Evolutionary conservation across 1,140 invertebrate species (phyloP), one percentile per base, ranked within the genome.

Genomic region (Drosophila subpulchrella): DNA sequence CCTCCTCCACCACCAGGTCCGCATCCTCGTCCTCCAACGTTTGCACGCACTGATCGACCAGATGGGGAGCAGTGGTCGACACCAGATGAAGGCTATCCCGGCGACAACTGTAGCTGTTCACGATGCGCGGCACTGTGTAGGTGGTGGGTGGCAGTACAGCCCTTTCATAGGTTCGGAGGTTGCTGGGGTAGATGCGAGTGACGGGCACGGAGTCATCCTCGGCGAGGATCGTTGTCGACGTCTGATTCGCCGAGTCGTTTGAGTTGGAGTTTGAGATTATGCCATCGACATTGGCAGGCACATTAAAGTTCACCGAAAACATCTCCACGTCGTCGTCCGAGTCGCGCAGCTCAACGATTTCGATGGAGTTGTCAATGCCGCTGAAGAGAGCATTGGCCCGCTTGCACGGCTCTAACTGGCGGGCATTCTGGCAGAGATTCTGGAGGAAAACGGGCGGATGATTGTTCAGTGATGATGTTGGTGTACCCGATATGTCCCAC

Each of bases 291-390:
- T 75, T 83, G 12, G 83, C 84, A 17, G 82, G 83, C 48, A 86
- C 82, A 70, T 78, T 86, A 2, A 86, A 86, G 20, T 86, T 73
- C 0, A 86, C 59, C 0, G 84, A 88, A 50, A 86, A 86, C 82
- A 86, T 86, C 48, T 86, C 82, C 62, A 79, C 57, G n/a, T 86
- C 82, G 15, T 86, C 82, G 24, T 86, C 82, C 17, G 82, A 86
- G 24, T 86, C 83, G 17, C 79, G 78, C 13, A 86, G 32, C 47
- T 86, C 83, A 0, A 86, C 83, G 15, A 86, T 85, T 24, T 86
- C 82, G 6, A 70, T 39, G 1, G 66, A 38, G 27, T 38, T 82
- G 20, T 86, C 82, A 30, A 86, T 88, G 44, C 82, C 79, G 15
- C 75, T 86, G 7, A 88, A 88, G n/a, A 86, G 47, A 38, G 66